Percentiles rank a stretch among this genome's conserved stretches.
Conservation (phyloP, 2,888 invertebrate species). For the Blastobasis lacticolella region DNA sequence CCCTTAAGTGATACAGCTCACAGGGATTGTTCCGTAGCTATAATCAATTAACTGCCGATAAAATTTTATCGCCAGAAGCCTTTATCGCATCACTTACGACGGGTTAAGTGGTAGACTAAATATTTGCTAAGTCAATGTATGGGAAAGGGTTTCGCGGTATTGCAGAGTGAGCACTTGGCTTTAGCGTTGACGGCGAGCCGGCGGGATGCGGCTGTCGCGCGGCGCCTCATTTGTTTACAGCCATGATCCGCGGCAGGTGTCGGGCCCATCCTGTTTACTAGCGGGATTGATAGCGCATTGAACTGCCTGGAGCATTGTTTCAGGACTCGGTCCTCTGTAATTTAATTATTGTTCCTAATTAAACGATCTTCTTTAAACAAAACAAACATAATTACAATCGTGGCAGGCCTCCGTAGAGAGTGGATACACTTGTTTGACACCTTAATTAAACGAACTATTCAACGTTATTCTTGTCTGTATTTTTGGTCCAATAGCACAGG, state of each 20-base stretch:
- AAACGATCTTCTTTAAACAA: too few relatives aligned
- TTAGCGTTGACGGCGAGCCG: conserved; percentile 11
- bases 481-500: too few relatives aligned
- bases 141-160: background rate
- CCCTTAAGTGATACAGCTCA: conserved; percentile 1
- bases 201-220: conserved; percentile 19
- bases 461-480: too few relatives aligned
- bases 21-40: conserved; percentile 16
- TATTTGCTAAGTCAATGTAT: background rate
- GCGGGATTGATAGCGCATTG: conserved; percentile 15
- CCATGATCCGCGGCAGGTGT: conserved; percentile 61
- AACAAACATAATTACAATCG: too few relatives aligned
- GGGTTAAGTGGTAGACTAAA: background rate
- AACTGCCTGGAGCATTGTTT: too few relatives aligned
- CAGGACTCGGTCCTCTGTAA: too few relatives aligned
- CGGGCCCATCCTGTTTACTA: conserved; percentile 60
- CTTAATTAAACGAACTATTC: too few relatives aligned
- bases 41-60: conserved; percentile 12
- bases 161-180: background rate
- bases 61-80: background rate
- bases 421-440: too few relatives aligned
- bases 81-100: background rate
- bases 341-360: too few relatives aligned
- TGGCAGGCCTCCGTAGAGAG: too few relatives aligned
- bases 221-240: conserved; percentile 52